Evolutionary conservation across 2,113 vertebrate genomes (phyloP), one percentile per base, ranked within the genome.

Genomic region (Pipra filicauda): DNA sequence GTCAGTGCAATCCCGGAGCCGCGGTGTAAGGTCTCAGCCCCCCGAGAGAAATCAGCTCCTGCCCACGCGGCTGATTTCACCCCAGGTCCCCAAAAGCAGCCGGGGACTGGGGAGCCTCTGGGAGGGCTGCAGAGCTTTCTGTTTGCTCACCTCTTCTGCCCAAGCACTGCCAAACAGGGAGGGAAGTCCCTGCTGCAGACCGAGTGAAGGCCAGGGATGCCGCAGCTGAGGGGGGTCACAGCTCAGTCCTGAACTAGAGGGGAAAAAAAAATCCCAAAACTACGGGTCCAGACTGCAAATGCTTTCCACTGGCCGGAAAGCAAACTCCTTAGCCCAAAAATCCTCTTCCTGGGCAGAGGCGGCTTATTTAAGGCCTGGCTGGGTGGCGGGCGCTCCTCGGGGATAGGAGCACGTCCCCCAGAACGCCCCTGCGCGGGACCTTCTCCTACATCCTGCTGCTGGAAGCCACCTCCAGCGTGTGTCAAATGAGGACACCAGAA

Each of bases 401-500:
- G 92, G 91, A 57, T 43, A 55, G 88, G 96, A 91, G 97, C 86
- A 33, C 61, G 61, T 48, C 67, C 95, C 92, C 96, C 96, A 95
- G 93, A 98, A 96, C 49, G 26, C 95, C 97, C 97, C 96, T 70
- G 87, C 12, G 67, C 18, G 72, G 95, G 93, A 94, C 95, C 97
- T 98, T 97, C 97, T 97, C 97, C 97, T 97, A 98, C 94, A 96
- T 96, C 97, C 93, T 98, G 97, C 84, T 89, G 97, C 95, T 95
- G 94, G 80, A 78, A 86, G 80, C 58, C 94, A 97, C 91, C 98
- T 98, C 97, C 96, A 98, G 96, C 89, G 39, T 98, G 97, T 98
- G 97, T 97, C 98, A 98, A 98, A 98, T 97, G 98, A 98, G 98
- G 97, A 98, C 98, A 98, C 98, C 97, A 97, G 98, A 98, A 98